Percentiles rank a stretch among this genome's conserved stretches.
phyloP scores from a whole-genome alignment of 2,888 invertebrate species.

The Hartigia nigra region DNA sequence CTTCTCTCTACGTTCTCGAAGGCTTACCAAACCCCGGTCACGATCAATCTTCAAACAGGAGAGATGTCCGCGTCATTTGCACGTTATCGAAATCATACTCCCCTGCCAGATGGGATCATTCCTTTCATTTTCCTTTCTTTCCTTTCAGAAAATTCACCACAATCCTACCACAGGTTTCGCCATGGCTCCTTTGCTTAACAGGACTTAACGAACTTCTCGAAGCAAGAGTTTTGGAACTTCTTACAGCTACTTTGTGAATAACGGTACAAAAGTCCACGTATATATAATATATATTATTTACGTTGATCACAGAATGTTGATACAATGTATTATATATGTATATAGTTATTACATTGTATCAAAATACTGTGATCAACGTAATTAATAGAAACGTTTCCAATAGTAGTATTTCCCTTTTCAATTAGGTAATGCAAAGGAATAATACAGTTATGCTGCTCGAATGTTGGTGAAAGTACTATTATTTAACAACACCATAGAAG shows the following conservation, averaged over 20 bases:
- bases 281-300: no score
- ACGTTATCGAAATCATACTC: conserved; percentile 37
- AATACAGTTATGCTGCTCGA: background rate
- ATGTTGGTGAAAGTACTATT: background rate
- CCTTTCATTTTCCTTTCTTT: background rate
- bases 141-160: background rate
- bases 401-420: background rate
- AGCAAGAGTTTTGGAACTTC: background rate
- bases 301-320: no score
- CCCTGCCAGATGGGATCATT: background rate
- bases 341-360: background rate
- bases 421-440: background rate
- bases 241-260: background rate
- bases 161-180: background rate
- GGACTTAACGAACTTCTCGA: background rate
- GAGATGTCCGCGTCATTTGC: conserved; percentile 38
- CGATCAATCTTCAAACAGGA: conserved; percentile 40
- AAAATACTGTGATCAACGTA: background rate
- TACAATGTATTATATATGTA: no score
- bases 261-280: background rate
- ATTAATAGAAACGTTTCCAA: background rate
- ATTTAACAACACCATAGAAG: background rate
- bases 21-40: conserved; percentile 17
- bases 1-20: background rate
- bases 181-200: background rate